Conservation (phyloP, 1,140 invertebrate species). For the Drosophila nebulosa region DNA sequence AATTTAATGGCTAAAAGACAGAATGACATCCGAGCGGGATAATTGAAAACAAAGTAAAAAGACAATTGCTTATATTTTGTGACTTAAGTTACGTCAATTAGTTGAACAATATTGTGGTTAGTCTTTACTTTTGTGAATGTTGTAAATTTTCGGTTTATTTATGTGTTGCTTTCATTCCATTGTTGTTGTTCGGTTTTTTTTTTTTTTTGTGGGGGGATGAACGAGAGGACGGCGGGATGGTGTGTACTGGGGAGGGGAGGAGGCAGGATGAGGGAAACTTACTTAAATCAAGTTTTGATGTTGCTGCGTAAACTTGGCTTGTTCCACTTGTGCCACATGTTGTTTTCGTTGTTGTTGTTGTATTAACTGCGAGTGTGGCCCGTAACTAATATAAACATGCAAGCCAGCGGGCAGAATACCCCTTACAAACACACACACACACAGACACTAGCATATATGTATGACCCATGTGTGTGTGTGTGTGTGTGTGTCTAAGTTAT, state of each 20-base stretch:
- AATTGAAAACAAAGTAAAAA: too few relatives aligned
- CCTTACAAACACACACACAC: not conserved
- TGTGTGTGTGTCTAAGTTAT: conserved; percentile 49
- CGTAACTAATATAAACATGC: conserved; percentile 63
- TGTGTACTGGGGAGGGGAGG: not conserved
- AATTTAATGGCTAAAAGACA: too few relatives aligned
- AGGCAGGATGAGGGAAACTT: not conserved
- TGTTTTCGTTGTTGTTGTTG: not conserved
- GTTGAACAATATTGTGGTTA: too few relatives aligned
- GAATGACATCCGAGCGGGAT: too few relatives aligned
- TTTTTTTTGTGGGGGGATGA: not conserved
- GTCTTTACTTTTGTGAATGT: not conserved
- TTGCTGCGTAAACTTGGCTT: conserved; percentile 32
- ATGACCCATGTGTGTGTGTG: not conserved
- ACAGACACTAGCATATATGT: not conserved
- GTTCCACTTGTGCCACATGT: conserved; percentile 9
- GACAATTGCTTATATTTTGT: too few relatives aligned
- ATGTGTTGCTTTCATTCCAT: not conserved
- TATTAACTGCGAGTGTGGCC: conserved; percentile 15
- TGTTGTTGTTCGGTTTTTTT: not conserved
- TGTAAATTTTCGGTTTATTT: not conserved
- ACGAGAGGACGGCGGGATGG: too few relatives aligned
- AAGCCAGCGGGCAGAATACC: conserved; percentile 32
- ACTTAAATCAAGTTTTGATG: conserved; percentile 35
- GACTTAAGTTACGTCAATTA: too few relatives aligned